These are phyloP conservation scores for Embidobia sp. DNA, from an alignment of 2,888 invertebrate genomes.

Conservation along the genomic window DNA sequence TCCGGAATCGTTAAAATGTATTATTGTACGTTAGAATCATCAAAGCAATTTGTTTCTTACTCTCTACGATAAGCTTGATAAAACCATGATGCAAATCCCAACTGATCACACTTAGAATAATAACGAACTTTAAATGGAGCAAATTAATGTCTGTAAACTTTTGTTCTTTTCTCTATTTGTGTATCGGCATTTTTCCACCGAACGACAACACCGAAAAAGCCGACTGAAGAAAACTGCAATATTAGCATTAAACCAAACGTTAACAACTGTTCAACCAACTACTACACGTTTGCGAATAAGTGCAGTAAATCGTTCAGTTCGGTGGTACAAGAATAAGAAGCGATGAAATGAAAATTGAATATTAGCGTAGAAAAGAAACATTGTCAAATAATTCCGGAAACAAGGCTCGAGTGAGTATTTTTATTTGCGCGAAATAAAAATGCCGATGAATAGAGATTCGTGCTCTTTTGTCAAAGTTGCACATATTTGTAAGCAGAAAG, in stretches of 20 bases:
- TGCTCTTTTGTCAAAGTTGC: slow-evolving; percentile 62
- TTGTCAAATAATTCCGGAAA: slow-evolving; percentile 18
- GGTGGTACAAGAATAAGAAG: no score
- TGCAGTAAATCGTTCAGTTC: background rate
- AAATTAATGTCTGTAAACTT: slow-evolving; percentile 1
- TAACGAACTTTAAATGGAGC: slow-evolving; percentile 18
- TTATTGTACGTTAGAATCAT: no score
- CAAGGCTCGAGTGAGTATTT: slow-evolving; percentile 28
- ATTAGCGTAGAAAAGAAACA: background rate
- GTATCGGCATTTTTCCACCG: background rate
- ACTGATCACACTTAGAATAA: slow-evolving; percentile 9
- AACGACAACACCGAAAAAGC: no score
- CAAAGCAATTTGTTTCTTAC: no score
- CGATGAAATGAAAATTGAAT: slow-evolving; percentile 6
- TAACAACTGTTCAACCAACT: no score
- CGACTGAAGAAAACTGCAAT: no score
- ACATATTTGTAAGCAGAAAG: slow-evolving; percentile 57
- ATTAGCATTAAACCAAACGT: no score
- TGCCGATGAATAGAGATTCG: slow-evolving; percentile 48
- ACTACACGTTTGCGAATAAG: background rate
- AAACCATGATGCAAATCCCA: slow-evolving; percentile 16
- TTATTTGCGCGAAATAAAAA: slow-evolving; percentile 45
- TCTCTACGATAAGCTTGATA: slow-evolving; percentile 12
- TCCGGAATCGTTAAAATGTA: no score
- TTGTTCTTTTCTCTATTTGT: slow-evolving; percentile 2